Conservation (phyloP, 2,113 vertebrate genomes). For the Cyanoderma ruficeps region DNA sequence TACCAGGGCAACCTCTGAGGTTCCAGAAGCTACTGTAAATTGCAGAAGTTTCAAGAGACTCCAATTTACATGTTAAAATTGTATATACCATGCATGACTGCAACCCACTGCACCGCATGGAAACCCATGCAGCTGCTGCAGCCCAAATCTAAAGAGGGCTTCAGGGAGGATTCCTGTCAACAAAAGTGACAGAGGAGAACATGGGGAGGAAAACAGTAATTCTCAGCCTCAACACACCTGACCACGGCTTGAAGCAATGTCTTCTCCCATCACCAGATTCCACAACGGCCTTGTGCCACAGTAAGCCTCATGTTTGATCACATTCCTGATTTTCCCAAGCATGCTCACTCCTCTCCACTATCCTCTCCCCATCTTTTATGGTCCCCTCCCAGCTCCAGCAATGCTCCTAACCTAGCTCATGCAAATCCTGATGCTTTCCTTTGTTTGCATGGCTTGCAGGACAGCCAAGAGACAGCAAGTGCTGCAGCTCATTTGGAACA, state of each 20-base stretch:
- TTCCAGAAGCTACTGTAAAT: background rate
- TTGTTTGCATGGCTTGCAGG: background rate
- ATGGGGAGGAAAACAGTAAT: rapidly evolving
- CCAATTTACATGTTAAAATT: background rate
- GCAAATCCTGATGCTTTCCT: background rate
- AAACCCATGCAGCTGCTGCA: background rate
- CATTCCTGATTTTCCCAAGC: background rate
- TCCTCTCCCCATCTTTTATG: background rate
- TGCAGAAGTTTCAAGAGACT: background rate
- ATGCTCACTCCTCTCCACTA: background rate
- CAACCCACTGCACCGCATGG: rapidly evolving
- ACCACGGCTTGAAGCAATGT: background rate
- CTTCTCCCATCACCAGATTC: background rate
- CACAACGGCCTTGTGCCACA: background rate
- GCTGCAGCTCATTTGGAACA: background rate
- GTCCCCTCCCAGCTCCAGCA: background rate
- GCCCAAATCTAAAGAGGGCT: background rate
- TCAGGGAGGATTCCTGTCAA: background rate
- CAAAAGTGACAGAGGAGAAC: background rate
- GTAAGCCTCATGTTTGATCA: rapidly evolving
- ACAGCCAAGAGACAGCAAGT: rapidly evolving
- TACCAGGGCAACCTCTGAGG: background rate
- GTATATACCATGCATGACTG: background rate
- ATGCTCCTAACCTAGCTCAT: background rate
- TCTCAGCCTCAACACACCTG: background rate